Percentiles rank a stretch among this genome's conserved stretches.
Evolutionary conservation across 2,113 vertebrate species (phyloP).

Genomic region (Lanius ludovicianus): DNA sequence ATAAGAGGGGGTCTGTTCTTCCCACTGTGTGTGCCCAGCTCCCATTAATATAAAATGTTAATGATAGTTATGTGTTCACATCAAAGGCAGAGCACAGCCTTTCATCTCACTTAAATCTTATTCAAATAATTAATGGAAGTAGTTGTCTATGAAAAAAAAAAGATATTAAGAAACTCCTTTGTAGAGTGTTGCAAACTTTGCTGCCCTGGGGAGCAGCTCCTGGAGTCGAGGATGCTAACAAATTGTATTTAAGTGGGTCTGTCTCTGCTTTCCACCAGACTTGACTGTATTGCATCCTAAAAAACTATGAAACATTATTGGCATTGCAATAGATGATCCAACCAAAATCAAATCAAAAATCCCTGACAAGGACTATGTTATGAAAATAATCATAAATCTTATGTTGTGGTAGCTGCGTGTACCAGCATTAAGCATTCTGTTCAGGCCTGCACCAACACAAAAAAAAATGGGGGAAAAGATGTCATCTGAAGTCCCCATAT

Average conservation of each 20-base stretch:
- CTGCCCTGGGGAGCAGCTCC: not conserved
- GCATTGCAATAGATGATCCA: constrained; percentile 38
- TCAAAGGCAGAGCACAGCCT: constrained; percentile 49
- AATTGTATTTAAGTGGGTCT: constrained; percentile 16
- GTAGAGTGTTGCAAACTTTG: constrained; percentile 25
- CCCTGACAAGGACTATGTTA: constrained; percentile 38
- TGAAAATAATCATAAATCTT: constrained; percentile 51
- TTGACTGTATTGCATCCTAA: not conserved
- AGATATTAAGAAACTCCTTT: constrained; percentile 19
- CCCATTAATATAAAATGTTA: constrained; percentile 63
- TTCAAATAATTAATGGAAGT: constrained; percentile 68
- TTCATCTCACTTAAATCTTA: constrained; percentile 65
- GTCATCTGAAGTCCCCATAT: not conserved
- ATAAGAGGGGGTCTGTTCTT: constrained; percentile 6
- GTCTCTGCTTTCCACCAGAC: not conserved
- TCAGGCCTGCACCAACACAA: not conserved
- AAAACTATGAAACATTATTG: constrained; percentile 35
- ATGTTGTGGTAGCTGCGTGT: not conserved
- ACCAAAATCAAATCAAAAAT: constrained; percentile 50
- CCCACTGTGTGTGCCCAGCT: not conserved
- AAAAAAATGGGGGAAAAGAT: not conserved
- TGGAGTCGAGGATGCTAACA: not conserved
- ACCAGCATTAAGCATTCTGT: not conserved
- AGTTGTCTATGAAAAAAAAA: not conserved
- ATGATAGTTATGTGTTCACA: constrained; percentile 43